Evolutionary conservation across 2,888 invertebrate genomes (phyloP).

Genomic region (Frankliniella intonsa): DNA sequence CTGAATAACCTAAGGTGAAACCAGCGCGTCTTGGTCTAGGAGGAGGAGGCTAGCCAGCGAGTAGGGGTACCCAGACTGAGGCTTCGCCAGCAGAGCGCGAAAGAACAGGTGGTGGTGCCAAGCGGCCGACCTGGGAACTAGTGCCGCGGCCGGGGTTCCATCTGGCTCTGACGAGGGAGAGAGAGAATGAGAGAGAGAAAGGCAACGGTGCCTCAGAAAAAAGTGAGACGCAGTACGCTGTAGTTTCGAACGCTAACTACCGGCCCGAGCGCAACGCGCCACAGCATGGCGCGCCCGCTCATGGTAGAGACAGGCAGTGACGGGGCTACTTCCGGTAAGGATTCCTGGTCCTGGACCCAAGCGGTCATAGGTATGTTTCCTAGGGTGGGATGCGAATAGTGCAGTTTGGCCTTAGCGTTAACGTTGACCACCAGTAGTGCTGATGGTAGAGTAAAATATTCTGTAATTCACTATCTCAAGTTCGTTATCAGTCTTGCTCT

Average conservation of each 20-base stretch:
- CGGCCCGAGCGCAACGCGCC: not conserved
- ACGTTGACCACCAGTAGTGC: no score
- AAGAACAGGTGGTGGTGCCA: not conserved
- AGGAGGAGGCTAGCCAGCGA: not conserved
- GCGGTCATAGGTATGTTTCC: not conserved
- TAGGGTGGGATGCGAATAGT: no score
- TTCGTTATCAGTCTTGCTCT: no score
- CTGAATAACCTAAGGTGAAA: no score
- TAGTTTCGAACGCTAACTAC: not conserved
- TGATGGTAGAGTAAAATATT: no score
- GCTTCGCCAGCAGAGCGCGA: no score
- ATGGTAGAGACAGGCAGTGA: not conserved
- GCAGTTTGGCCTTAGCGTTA: no score
- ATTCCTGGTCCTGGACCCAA: conserved; percentile 8
- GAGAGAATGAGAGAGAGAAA: not conserved
- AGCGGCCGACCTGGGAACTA: not conserved
- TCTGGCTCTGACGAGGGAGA: not conserved
- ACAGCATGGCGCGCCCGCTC: not conserved
- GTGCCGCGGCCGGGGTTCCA: not conserved
- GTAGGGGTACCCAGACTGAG: not conserved
- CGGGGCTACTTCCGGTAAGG: not conserved
- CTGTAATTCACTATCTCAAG: no score
- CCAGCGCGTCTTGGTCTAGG: not conserved
- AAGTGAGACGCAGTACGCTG: not conserved
- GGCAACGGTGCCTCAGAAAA: not conserved